Evolutionary conservation across 2,888 invertebrate species (phyloP).

Genomic region (Marasmarcha lunaedactyla): DNA sequence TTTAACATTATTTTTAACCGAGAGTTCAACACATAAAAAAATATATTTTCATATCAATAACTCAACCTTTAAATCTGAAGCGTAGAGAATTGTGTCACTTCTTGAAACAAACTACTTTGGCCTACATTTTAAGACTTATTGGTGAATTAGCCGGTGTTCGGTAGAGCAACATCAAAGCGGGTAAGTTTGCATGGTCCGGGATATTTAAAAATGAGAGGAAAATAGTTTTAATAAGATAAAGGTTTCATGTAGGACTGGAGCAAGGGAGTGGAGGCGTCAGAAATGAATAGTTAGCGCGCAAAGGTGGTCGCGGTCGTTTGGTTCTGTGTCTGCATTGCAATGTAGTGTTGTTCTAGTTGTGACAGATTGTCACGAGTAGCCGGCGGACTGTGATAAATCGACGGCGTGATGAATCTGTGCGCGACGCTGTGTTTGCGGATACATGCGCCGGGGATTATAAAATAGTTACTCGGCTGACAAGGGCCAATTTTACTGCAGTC

Average conservation of each 20-base stretch:
- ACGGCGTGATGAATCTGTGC: slow-evolving; percentile 14
- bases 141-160: slow-evolving; percentile 28
- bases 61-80: slow-evolving; percentile 17
- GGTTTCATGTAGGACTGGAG: slow-evolving; percentile 5
- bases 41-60: slow-evolving; percentile 18
- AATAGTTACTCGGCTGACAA: no score
- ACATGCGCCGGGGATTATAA: no score
- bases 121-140: slow-evolving; percentile 40
- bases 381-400: slow-evolving; percentile 29
- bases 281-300: slow-evolving; percentile 35
- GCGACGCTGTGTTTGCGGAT: slow-evolving; percentile 6
- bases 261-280: slow-evolving; percentile 25
- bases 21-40: no score
- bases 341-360: background rate
- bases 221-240: background rate
- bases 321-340: background rate
- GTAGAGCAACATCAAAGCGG: slow-evolving; percentile 36
- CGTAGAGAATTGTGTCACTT: slow-evolving; percentile 36
- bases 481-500: no score
- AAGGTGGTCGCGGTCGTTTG: slow-evolving; percentile 29
- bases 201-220: slow-evolving; percentile 2
- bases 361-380: slow-evolving; percentile 22
- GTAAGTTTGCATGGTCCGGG: slow-evolving; percentile 1
- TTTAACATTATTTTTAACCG: background rate
- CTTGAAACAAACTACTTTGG: slow-evolving; percentile 38